A percentile compares a stretch with the other conserved stretches of the same genome.
phyloP scores from a whole-genome alignment of 2,113 vertebrate species.

The Ochotona curzoniae region DNA sequence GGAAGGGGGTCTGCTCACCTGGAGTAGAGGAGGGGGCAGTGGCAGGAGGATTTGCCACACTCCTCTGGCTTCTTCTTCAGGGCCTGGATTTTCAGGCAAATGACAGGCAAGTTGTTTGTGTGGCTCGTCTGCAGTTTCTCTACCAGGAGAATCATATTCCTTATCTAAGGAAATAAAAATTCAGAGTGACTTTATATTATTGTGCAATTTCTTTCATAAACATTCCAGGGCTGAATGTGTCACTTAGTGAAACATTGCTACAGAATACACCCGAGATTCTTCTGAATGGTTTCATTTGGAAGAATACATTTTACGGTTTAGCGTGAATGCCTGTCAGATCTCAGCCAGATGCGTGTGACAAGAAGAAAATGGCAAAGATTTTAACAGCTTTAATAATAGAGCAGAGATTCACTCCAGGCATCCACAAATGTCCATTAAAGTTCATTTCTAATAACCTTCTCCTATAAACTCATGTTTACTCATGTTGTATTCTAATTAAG shows the following conservation, averaged over 20 bases:
- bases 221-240: slow-evolving; percentile 68
- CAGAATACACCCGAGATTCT: slow-evolving; percentile 61
- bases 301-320: slow-evolving; percentile 71
- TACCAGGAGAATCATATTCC: slow-evolving; percentile 86
- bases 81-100: slow-evolving; percentile 82
- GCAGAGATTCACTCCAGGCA: slow-evolving; percentile 10
- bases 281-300: slow-evolving; percentile 73
- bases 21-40: slow-evolving; percentile 68
- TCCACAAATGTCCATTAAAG: slow-evolving; percentile 68
- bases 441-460: slow-evolving; percentile 69
- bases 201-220: slow-evolving; percentile 70
- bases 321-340: slow-evolving; percentile 63
- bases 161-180: slow-evolving; percentile 84
- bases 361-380: slow-evolving; percentile 68
- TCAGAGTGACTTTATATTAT: slow-evolving; percentile 70
- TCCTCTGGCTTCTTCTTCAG: slow-evolving; percentile 84
- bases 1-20: slow-evolving; percentile 74
- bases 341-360: slow-evolving; percentile 60
- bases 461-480: slow-evolving; percentile 72
- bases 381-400: slow-evolving; percentile 67
- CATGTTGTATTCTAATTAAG: slow-evolving; percentile 68
- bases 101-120: slow-evolving; percentile 86
- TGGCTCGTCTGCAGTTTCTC: slow-evolving; percentile 85
- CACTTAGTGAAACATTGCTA: slow-evolving; percentile 53
- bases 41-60: slow-evolving; percentile 61